Conservation (phyloP, 1,140 invertebrate genomes). For the Frieseomelitta varia region DNA sequence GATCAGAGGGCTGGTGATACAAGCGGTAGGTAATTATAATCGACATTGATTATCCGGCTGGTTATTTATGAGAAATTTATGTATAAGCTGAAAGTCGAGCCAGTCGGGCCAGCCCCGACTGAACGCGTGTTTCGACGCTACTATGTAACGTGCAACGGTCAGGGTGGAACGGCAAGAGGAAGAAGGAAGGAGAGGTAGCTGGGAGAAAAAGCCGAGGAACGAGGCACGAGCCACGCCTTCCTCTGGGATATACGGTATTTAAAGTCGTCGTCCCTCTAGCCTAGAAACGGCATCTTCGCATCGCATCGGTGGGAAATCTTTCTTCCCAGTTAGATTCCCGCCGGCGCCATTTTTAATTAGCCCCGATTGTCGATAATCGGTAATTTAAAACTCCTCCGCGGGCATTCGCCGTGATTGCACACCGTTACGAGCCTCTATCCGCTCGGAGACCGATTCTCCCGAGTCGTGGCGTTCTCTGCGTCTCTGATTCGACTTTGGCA, state of each 20-base stretch:
- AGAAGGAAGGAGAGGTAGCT: conserved; percentile 28
- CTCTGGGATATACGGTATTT: conserved; percentile 44
- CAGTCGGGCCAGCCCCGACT: conserved; percentile 22
- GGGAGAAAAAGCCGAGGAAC: conserved; percentile 37
- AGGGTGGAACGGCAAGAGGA: conserved; percentile 31
- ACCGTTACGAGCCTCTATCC: conserved; percentile 18
- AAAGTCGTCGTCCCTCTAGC: conserved; percentile 53
- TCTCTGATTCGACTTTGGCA: not conserved
- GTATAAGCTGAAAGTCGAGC: conserved; percentile 66
- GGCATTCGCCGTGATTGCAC: not conserved
- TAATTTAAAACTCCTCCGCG: conserved; percentile 38
- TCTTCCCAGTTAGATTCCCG: conserved; percentile 1
- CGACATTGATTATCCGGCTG: conserved; percentile 68
- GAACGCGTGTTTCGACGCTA: conserved; percentile 28
- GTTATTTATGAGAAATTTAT: conserved; percentile 76
- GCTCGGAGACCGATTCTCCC: not conserved
- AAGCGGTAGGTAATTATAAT: conserved; percentile 70
- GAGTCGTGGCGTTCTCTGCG: not conserved
- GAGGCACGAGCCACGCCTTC: conserved; percentile 62
- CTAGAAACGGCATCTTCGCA: conserved; percentile 43
- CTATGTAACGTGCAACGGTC: conserved; percentile 31
- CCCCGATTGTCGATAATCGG: conserved; percentile 42
- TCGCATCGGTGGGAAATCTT: conserved; percentile 43
- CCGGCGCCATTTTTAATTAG: conserved; percentile 57
- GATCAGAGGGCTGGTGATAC: conserved; percentile 52